phyloP scores from a whole-genome alignment of 1,140 invertebrate species.

The Camponotus floridanus region DNA sequence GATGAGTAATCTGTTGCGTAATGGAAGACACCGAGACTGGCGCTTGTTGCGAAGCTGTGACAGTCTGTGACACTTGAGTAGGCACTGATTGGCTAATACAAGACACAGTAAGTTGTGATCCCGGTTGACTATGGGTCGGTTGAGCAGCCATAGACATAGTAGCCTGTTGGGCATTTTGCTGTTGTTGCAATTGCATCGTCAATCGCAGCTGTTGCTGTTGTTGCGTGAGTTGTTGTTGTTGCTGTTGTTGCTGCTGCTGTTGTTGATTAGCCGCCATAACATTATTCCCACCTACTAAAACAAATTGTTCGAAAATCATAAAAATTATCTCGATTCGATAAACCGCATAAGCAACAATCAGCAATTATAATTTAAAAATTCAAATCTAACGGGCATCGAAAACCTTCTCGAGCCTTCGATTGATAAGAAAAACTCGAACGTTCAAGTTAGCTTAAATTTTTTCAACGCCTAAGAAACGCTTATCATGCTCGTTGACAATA shows the following conservation, averaged over 20 bases:
- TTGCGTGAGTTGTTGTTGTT: conserved; percentile 85
- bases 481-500: no score
- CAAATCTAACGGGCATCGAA: no score
- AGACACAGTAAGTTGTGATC: conserved; percentile 81
- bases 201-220: conserved; percentile 85
- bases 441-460: no score
- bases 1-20: conserved; percentile 76
- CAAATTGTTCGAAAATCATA: no score
- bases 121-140: conserved; percentile 75
- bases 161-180: conserved; percentile 83
- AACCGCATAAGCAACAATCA: no score
- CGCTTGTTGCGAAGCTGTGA: conserved; percentile 78
- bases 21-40: conserved; percentile 74
- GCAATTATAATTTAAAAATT: no score
- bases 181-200: conserved; percentile 82
- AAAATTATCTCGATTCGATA: no score
- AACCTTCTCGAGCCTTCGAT: no score
- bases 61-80: conserved; percentile 82
- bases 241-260: conserved; percentile 84
- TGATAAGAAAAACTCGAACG: no score
- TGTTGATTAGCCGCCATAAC: conserved; percentile 84
- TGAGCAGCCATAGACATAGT: conserved; percentile 81
- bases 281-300: conserved; percentile 76
- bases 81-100: conserved; percentile 80
- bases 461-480: no score